Conservation (phyloP, 2,797 vertebrate species). For the Pampus argenteus region DNA sequence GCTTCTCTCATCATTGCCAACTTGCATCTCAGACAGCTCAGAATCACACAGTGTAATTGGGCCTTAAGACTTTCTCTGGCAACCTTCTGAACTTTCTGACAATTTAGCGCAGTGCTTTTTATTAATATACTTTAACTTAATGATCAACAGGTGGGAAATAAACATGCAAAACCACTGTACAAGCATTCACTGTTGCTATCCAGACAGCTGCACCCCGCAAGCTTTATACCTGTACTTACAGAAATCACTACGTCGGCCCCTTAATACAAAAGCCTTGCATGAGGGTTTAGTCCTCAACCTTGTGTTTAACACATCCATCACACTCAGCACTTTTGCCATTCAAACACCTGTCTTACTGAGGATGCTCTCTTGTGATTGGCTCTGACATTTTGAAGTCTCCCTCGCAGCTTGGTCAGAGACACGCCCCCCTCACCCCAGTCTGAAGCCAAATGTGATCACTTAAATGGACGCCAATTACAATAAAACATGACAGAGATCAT, state of each 20-base stretch:
- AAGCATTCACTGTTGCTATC: neutral
- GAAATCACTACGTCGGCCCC: constrained; percentile 1
- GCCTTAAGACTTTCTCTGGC: neutral
- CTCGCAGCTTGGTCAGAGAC: neutral
- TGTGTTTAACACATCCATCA: constrained; percentile 1
- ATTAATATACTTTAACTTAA: neutral
- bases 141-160: neutral
- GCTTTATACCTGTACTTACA: neutral
- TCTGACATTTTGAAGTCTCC: constrained; percentile 4
- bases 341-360: neutral
- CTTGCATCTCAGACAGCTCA: neutral
- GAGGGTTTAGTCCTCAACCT: constrained; percentile 10
- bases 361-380: neutral
- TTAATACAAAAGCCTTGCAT: constrained; percentile 25
- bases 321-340: constrained; percentile 8
- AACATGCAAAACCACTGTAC: constrained; percentile 18
- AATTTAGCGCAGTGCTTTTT: neutral
- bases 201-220: neutral
- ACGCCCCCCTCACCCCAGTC: neutral
- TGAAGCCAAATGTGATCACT: neutral
- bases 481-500: neutral
- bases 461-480: neutral
- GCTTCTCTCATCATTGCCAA: neutral
- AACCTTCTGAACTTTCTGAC: too few relatives aligned
- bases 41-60: neutral